These are phyloP conservation scores for Anoncus sp. DNA, from an alignment of 2,888 invertebrate species.

Conservation along the genomic window DNA sequence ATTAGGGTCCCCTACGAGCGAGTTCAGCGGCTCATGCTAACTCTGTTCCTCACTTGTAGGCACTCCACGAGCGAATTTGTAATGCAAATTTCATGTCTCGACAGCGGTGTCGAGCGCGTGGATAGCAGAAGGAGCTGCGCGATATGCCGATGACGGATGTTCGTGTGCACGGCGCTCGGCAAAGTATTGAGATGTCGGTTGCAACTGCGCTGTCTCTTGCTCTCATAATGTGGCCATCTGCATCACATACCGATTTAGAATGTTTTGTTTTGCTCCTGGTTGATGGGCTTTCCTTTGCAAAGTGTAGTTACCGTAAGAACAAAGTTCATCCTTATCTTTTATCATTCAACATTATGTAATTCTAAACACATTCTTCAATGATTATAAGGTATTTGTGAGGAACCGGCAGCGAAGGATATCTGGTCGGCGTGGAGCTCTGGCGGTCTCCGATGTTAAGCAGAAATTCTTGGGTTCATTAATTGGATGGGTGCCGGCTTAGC, in stretches of 20 bases:
- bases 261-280: not conserved
- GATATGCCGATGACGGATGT: conserved; percentile 68
- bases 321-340: too few species aligned
- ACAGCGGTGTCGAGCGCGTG: conserved; percentile 53
- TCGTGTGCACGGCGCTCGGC: conserved; percentile 53
- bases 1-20: conserved; percentile 39
- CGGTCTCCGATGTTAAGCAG: too few species aligned
- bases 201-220: not conserved
- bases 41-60: conserved; percentile 51
- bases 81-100: conserved; percentile 76
- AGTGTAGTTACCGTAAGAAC: too few species aligned
- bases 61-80: conserved; percentile 76
- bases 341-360: too few species aligned
- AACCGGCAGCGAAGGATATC: too few species aligned
- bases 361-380: too few species aligned
- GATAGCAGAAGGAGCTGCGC: conserved; percentile 61
- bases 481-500: too few species aligned
- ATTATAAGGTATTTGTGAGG: too few species aligned
- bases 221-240: not conserved
- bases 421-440: too few species aligned
- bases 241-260: not conserved
- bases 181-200: conserved; percentile 8
- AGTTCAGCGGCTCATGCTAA: conserved; percentile 17
- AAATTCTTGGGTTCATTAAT: too few species aligned
- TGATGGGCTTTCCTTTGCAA: too few species aligned